A percentile compares a stretch with the other conserved stretches of the same genome.
Conservation (phyloP, 2,888 invertebrate genomes). For the Clepsis dumicolana region DNA sequence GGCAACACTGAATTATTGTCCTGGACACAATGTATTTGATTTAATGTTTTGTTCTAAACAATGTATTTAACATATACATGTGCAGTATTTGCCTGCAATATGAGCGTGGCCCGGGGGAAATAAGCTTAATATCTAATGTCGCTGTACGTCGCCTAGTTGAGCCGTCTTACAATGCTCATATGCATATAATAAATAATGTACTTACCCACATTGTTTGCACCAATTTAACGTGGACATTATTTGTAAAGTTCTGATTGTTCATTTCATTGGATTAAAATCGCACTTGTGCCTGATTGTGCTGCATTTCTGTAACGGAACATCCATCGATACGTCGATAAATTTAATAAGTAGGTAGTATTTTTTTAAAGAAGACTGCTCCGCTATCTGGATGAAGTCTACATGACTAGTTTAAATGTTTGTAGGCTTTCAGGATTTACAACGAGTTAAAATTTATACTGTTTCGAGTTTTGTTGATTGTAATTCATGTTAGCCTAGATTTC, state of each 20-base stretch:
- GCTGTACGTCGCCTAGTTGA: conserved; percentile 46
- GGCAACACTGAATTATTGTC: conserved; percentile 1
- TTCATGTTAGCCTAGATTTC: no score
- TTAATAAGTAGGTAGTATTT: no score
- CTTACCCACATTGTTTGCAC: neutral
- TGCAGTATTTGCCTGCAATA: conserved; percentile 55
- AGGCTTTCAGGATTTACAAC: no score
- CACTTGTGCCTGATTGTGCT: no score
- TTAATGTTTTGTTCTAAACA: conserved; percentile 49
- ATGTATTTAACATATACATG: conserved; percentile 56
- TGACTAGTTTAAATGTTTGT: no score
- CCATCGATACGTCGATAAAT: no score
- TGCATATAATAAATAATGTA: conserved; percentile 8
- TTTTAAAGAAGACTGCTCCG: no score
- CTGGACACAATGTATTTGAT: conserved; percentile 27
- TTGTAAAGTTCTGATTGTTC: neutral
- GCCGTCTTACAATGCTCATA: conserved; percentile 46
- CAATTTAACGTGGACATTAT: neutral
- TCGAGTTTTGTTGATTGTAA: no score
- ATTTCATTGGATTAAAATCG: no score
- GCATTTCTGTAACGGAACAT: no score
- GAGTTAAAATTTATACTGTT: no score
- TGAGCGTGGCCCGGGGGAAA: conserved; percentile 62
- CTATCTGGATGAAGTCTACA: no score
- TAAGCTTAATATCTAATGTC: conserved; percentile 65